These are phyloP conservation scores for Leptothorax acervorum DNA, from an alignment of 2,888 invertebrate genomes.

Conservation along the genomic window DNA sequence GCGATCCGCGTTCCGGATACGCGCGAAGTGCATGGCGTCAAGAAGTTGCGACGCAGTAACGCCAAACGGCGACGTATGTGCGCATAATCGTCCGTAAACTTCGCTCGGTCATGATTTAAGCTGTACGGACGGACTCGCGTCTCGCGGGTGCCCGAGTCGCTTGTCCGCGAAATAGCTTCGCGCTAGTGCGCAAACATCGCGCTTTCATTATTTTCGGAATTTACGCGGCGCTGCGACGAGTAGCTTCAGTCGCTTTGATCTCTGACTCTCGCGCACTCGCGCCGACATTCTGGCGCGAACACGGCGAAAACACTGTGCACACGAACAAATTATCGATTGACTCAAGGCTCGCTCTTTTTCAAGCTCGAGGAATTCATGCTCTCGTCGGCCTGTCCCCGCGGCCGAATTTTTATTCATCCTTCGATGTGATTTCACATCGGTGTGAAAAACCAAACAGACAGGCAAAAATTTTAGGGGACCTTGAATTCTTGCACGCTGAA, in stretches of 20 bases:
- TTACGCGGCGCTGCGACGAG: slow-evolving; percentile 1
- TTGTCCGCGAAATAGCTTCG: slow-evolving; percentile 39
- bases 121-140: not conserved
- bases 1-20: not conserved
- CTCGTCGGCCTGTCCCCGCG: not conserved
- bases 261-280: not conserved
- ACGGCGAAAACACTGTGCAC: not conserved
- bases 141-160: slow-evolving; percentile 22
- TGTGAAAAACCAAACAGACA: not conserved
- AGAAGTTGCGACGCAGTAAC: slow-evolving; percentile 35
- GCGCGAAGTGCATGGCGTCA: slow-evolving; percentile 1
- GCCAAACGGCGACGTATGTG: slow-evolving; percentile 15
- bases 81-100: slow-evolving; percentile 42
- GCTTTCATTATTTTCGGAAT: slow-evolving; percentile 50
- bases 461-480: not conserved
- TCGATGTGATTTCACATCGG: not conserved
- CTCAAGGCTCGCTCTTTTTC: not conserved
- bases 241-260: slow-evolving; percentile 16
- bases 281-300: not conserved
- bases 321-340: slow-evolving; percentile 22
- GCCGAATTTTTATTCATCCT: not conserved
- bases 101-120: slow-evolving; percentile 36
- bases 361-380: not conserved
- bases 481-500: not conserved
- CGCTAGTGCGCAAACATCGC: slow-evolving; percentile 7